Conservation (phyloP, 2,113 vertebrate genomes). For the Gymnarchus niloticus region DNA sequence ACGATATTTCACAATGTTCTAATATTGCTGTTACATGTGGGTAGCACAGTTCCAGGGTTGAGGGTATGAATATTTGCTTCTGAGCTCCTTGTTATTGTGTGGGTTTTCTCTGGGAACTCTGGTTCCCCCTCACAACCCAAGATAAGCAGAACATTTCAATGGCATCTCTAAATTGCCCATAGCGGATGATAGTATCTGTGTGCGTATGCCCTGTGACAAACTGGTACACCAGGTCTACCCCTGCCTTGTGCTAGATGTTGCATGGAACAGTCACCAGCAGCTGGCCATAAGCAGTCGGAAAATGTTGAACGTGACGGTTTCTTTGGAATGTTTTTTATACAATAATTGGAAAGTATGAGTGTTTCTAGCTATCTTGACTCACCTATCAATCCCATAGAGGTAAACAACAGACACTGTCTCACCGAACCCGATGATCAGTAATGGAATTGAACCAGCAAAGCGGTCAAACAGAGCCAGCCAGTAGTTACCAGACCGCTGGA, state of each 20-base stretch:
- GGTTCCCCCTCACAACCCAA: too few species aligned
- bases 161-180: background rate
- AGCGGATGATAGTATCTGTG: background rate
- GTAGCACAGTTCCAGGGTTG: too few species aligned
- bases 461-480: slow-evolving; percentile 68
- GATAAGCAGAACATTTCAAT: too few species aligned
- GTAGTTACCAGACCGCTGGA: slow-evolving; percentile 70
- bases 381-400: slow-evolving; percentile 75
- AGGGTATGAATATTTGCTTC: too few species aligned
- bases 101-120: too few species aligned
- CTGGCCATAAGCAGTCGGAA: background rate
- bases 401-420: slow-evolving; percentile 70
- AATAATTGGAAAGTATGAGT: background rate
- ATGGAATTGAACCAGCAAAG: slow-evolving; percentile 70
- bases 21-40: too few species aligned
- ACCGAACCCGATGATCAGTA: slow-evolving; percentile 70
- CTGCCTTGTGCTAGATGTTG: background rate
- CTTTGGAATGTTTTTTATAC: background rate
- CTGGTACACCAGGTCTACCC: background rate
- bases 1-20: too few species aligned
- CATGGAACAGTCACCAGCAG: background rate
- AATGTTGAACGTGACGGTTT: background rate
- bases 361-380: slow-evolving; percentile 30
- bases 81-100: too few species aligned
- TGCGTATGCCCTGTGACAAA: background rate